These are phyloP conservation scores for Procavia capensis DNA, from an alignment of 2,113 vertebrate species.

Conservation along the genomic window DNA sequence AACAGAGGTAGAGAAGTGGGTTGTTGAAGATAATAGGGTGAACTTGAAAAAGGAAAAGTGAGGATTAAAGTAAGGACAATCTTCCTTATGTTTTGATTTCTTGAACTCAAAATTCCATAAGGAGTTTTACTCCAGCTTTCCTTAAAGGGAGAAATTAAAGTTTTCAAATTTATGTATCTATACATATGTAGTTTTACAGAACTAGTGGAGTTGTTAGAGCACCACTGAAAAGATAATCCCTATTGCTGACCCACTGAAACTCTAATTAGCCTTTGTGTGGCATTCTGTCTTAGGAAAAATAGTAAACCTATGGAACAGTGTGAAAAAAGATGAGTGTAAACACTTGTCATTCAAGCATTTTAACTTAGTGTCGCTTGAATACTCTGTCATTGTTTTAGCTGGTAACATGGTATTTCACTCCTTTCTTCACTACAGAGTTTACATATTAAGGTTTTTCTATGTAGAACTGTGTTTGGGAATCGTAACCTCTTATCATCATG, in stretches of 20 bases:
- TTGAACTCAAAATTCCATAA: not conserved
- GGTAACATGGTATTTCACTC: not conserved
- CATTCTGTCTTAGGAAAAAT: not conserved
- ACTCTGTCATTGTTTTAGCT: not conserved
- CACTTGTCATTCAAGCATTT: too few relatives aligned
- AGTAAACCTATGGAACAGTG: not conserved
- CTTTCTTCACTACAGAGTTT: not conserved
- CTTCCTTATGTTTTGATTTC: not conserved
- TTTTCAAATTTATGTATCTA: not conserved
- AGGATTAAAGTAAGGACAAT: conserved; percentile 29
- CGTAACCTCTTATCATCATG: not conserved
- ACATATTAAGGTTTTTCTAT: not conserved
- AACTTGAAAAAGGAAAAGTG: conserved; percentile 35
- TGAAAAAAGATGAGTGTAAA: too few relatives aligned
- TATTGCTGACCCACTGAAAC: too few relatives aligned
- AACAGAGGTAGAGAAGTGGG: conserved; percentile 61
- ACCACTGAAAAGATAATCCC: not conserved
- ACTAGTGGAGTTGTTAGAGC: too few relatives aligned
- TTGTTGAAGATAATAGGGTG: conserved; percentile 73
- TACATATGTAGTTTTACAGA: not conserved
- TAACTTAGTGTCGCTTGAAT: fast-evolving
- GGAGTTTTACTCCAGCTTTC: not conserved
- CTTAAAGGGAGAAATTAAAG: not conserved
- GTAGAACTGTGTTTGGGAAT: fast-evolving
- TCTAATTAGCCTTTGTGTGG: not conserved